Conservation (phyloP, 2,888 invertebrate species). For the Polymixis lichenea region DNA sequence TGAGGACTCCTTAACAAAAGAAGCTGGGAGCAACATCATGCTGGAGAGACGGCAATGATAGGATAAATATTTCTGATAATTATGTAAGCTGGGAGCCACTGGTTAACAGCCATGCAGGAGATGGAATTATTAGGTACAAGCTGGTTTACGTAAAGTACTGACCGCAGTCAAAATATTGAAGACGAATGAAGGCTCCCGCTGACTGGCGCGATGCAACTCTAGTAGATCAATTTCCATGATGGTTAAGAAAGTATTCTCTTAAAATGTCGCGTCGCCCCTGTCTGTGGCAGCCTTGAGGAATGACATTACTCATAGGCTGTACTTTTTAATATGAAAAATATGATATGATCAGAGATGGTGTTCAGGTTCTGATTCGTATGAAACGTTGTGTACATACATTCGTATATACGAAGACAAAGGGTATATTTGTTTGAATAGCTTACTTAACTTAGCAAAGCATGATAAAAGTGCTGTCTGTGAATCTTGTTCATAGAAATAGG, state of each 20-base stretch:
- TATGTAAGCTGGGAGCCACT: too few species aligned
- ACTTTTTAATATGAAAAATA: not conserved
- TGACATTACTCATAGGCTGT: not conserved
- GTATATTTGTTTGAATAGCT: not conserved
- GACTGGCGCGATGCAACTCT: too few species aligned
- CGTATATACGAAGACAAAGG: too few species aligned
- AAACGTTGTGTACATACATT: too few species aligned
- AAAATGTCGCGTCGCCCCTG: too few species aligned
- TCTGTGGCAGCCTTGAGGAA: too few species aligned
- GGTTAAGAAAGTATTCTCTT: too few species aligned
- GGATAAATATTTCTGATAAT: not conserved
- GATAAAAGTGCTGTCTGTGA: not conserved
- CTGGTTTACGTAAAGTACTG: not conserved
- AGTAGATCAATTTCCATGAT: too few species aligned
- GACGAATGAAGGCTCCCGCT: not conserved
- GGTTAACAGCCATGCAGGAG: too few species aligned
- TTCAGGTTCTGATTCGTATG: too few species aligned
- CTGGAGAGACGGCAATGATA: not conserved
- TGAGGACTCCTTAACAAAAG: slow-evolving; percentile 66
- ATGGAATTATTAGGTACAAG: not conserved
- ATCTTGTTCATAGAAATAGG: not conserved
- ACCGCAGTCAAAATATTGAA: not conserved
- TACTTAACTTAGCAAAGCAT: not conserved
- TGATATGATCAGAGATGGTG: too few species aligned
- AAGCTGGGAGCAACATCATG: not conserved